Evolutionary conservation across 2,888 invertebrate species (phyloP), one percentile per base, ranked within the genome.

Genomic region (Augochlorella aurata): DNA sequence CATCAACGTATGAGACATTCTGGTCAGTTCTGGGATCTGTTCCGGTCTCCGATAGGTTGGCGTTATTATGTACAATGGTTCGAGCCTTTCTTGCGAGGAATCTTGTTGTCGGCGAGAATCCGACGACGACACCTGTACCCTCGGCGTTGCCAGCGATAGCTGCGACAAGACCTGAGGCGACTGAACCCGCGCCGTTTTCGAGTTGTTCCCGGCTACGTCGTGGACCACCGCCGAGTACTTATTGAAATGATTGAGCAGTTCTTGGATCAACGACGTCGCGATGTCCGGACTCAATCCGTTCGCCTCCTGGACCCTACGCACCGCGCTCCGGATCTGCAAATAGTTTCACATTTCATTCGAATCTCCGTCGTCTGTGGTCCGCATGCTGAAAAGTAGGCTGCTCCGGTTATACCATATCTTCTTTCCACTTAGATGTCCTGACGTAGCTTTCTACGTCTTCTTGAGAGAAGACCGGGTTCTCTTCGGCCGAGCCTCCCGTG

Each of bases 11-110:
- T 97, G 96, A 1, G 96, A 95, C 84, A 97, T 93, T 83, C 97
- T 94, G 54, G 97, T 97, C 80, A 98, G 94, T 92, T 98, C 97
- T 10, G 98, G 96, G 90, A 97, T 95, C 93, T 98, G 97, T 91
- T 97, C 96, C 52, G 96, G 95, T 88, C 97, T 94, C 85, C 95
- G 94, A 92, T 96, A 96, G 54, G 97, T 97, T 81, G 97, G 97
- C 80, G 97, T 97, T 80, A 97, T 95, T 86, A 96, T 95, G 90
- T 95, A 96, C 85, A 96, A 90, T 24, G 95, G 95, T 84, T 88
- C 88, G 65, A 84, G 47, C 0, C 70, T 61, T 24, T 88, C 81
- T 29, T 66, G 38, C 14, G 65, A 0, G 29, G 76, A 68, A 24
- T 21, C n/a, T 8, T 66, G 77, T 7, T 10, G 50, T 18, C 1